These are phyloP conservation scores for Lucilia sericata DNA, from an alignment of 1,140 invertebrate species.

Conservation along the genomic window DNA sequence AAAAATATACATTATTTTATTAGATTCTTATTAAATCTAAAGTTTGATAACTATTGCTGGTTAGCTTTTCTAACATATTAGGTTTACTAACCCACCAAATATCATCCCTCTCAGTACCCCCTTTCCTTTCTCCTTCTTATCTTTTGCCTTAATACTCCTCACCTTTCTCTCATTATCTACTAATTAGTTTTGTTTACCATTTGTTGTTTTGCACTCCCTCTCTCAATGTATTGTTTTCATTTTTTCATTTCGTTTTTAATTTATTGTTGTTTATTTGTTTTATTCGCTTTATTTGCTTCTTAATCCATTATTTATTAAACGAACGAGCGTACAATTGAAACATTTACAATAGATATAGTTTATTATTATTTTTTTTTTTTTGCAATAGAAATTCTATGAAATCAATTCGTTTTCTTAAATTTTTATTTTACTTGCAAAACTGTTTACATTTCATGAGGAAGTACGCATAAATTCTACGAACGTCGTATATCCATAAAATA, in stretches of 20 bases:
- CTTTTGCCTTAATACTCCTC: not conserved
- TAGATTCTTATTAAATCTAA: not conserved
- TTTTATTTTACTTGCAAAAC: not conserved
- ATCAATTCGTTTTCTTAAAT: too few relatives aligned
- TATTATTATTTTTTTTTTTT: too few relatives aligned
- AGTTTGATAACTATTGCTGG: not conserved
- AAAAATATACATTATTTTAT: not conserved
- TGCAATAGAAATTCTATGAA: not conserved
- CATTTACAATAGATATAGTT: not conserved
- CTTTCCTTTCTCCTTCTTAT: too few relatives aligned
- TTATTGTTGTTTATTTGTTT: conserved; percentile 15
- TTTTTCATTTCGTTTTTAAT: not conserved
- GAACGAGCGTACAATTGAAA: not conserved
- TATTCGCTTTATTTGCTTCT: not conserved
- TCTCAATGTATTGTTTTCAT: not conserved
- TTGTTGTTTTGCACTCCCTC: not conserved
- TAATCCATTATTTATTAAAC: conserved; percentile 21
- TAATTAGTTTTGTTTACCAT: not conserved
- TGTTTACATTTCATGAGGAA: conserved; percentile 6
- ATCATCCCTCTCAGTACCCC: too few relatives aligned
- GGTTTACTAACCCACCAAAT: too few relatives aligned
- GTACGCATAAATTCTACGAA: not conserved
- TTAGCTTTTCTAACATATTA: too few relatives aligned
- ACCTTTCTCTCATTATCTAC: not conserved
- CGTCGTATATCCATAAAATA: not conserved